Conservation (phyloP, 2,888 invertebrate genomes). For the Synergus itoensis region DNA sequence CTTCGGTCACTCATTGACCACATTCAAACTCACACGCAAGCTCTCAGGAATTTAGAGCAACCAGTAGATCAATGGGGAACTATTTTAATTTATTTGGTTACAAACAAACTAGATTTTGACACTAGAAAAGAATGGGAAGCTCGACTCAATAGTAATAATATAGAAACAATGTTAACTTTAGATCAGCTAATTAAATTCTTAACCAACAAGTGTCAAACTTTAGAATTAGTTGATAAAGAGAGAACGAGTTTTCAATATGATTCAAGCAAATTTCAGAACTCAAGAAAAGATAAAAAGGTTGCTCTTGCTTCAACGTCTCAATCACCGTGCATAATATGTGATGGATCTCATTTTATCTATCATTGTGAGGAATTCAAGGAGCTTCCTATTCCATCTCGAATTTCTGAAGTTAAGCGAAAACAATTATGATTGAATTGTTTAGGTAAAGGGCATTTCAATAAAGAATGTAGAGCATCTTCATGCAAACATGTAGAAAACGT, state of each 20-base stretch:
- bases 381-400: neutral
- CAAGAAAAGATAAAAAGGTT: neutral
- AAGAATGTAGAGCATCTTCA: no score
- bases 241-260: neutral
- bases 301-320: neutral
- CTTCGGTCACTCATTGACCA: constrained; percentile 41
- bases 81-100: constrained; percentile 11
- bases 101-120: constrained; percentile 21
- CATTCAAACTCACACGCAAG: constrained; percentile 26
- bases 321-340: neutral
- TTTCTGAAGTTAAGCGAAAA: neutral
- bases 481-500: no score
- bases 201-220: neutral
- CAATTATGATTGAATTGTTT: constrained; percentile 6
- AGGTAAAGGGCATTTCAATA: neutral
- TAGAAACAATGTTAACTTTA: neutral
- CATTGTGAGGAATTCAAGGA: constrained; percentile 4
- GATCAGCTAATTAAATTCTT: no score
- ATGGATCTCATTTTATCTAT: neutral
- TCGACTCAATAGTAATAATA: no score
- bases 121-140: constrained; percentile 41
- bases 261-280: neutral
- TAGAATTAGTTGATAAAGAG: neutral
- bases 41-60: constrained; percentile 32
- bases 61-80: constrained; percentile 37